These are phyloP conservation scores for Chloebia gouldiae DNA, from an alignment of 2,113 vertebrate species.

Conservation along the genomic window DNA sequence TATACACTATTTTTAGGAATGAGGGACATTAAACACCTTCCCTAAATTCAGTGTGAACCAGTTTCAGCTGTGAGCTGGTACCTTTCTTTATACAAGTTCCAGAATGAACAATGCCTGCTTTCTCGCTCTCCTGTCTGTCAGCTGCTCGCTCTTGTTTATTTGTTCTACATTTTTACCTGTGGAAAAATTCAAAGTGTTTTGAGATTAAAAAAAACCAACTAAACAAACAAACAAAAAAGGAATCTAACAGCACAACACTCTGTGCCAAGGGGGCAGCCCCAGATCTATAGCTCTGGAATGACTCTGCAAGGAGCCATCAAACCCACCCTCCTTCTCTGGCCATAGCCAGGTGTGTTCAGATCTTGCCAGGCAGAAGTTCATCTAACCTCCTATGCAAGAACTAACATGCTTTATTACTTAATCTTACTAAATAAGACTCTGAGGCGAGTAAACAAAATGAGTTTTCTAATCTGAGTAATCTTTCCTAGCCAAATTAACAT, in stretches of 20 bases:
- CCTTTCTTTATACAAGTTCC: constrained; percentile 14
- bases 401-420: neutral
- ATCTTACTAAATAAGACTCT: neutral
- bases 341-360: neutral
- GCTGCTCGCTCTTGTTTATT: neutral
- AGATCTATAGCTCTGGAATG: neutral
- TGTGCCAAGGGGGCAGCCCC: neutral
- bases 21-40: neutral
- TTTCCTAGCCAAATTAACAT: neutral
- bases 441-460: neutral
- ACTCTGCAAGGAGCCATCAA: neutral
- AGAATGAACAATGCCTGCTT: neutral
- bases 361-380: neutral
- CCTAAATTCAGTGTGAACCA: neutral
- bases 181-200: neutral
- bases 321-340: neutral
- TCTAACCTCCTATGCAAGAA: neutral
- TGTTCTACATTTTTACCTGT: constrained; percentile 21
- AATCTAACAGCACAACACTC: neutral
- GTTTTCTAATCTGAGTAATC: neutral
- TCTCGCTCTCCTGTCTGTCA: constrained; percentile 14
- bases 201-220: neutral
- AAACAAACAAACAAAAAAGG: neutral
- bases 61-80: neutral
- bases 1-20: neutral